phyloP scores from a whole-genome alignment of 2,888 invertebrate species.

The Cordilura impudica region DNA sequence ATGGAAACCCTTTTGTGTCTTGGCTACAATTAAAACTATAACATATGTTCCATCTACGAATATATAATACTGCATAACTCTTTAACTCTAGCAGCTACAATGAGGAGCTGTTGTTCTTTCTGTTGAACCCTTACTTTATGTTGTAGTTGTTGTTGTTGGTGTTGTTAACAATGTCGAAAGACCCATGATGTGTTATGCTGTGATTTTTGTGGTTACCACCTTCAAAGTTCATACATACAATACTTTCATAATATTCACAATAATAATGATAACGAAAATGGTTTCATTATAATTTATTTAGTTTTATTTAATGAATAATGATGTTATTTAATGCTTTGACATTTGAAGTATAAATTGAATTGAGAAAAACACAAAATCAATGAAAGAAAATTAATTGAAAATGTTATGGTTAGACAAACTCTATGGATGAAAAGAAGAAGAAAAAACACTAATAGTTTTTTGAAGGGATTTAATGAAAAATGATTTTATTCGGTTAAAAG shows the following conservation, averaged over 20 bases:
- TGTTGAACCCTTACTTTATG: slow-evolving; percentile 30
- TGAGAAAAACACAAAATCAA: slow-evolving; percentile 8
- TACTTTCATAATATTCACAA: not conserved
- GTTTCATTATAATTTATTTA: slow-evolving; percentile 44
- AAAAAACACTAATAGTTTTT: slow-evolving; percentile 58
- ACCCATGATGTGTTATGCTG: slow-evolving; percentile 52
- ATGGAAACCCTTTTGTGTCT: slow-evolving; percentile 21
- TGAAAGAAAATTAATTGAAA: slow-evolving; percentile 58
- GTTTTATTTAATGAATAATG: slow-evolving; percentile 56
- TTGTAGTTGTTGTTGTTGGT: too few relatives aligned
- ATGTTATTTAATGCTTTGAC: slow-evolving; percentile 62
- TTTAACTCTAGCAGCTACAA: slow-evolving; percentile 26
- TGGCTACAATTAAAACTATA: slow-evolving; percentile 27
- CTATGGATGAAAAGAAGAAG: slow-evolving; percentile 3
- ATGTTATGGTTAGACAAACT: slow-evolving; percentile 43
- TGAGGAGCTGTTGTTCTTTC: not conserved
- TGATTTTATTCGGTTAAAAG: slow-evolving; percentile 37
- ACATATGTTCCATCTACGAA: slow-evolving; percentile 24
- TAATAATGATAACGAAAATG: not conserved
- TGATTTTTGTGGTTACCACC: slow-evolving; percentile 59
- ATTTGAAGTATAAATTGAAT: slow-evolving; percentile 49
- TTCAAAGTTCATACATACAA: slow-evolving; percentile 8
- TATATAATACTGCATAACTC: not conserved
- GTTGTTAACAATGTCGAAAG: not conserved
- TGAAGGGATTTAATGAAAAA: slow-evolving; percentile 42